These are phyloP conservation scores for Vannuccia rotundouncinata DNA, from an alignment of 2,888 invertebrate genomes.

Conservation along the genomic window DNA sequence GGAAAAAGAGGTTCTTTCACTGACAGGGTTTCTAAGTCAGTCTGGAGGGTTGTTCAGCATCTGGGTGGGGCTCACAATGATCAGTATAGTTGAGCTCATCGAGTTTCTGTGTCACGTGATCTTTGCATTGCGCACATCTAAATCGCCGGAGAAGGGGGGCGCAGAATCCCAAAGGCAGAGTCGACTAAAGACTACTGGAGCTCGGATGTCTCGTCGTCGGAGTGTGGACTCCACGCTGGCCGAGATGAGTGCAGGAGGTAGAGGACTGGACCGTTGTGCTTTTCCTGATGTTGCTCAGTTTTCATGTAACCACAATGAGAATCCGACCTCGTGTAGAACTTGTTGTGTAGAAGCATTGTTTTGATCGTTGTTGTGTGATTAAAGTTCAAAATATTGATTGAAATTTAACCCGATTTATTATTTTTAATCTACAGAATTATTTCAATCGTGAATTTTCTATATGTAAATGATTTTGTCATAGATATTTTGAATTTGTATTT, in stretches of 20 bases:
- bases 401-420: no score
- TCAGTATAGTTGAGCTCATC: conserved; percentile 38
- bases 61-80: conserved; percentile 40
- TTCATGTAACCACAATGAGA: neutral
- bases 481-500: no score
- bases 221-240: neutral
- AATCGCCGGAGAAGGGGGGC: neutral
- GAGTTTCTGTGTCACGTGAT: conserved; percentile 15
- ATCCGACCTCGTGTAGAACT: neutral
- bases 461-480: no score
- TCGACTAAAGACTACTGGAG: neutral
- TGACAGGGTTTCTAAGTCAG: conserved; percentile 39
- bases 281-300: neutral
- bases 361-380: no score
- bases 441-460: no score
- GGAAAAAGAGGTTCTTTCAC: conserved; percentile 39
- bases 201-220: neutral
- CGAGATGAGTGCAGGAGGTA: neutral
- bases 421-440: no score
- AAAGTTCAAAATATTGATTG: no score
- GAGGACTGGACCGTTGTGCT: neutral
- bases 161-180: neutral
- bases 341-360: conserved; percentile 12
- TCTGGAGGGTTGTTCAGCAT: conserved; percentile 39
- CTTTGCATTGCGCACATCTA: neutral